phyloP scores from a whole-genome alignment of 2,888 invertebrate genomes.

The Drosophila gaucha region DNA sequence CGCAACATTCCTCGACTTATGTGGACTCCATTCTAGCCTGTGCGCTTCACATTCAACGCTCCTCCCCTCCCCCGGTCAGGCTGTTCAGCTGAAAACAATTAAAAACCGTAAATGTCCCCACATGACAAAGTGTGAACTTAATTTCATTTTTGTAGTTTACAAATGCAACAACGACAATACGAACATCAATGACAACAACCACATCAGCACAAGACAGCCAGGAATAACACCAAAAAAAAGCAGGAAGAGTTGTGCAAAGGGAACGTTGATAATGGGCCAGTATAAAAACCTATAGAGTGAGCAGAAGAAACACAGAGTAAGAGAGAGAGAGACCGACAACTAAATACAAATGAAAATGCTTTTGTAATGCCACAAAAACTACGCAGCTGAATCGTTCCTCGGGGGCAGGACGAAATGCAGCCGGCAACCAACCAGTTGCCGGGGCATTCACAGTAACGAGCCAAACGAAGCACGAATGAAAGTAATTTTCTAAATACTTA shows the following conservation, averaged over 20 bases:
- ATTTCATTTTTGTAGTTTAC: slow-evolving; percentile 81
- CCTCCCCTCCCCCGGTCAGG: not conserved
- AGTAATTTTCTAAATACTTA: slow-evolving; percentile 79
- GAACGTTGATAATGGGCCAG: slow-evolving; percentile 50
- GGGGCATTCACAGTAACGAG: slow-evolving; percentile 64
- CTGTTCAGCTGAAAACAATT: slow-evolving; percentile 66
- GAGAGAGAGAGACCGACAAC: slow-evolving; percentile 29
- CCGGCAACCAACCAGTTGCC: slow-evolving; percentile 40
- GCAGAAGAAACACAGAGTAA: not conserved
- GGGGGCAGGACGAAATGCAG: not conserved
- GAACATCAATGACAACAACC: slow-evolving; percentile 8
- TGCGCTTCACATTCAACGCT: slow-evolving; percentile 1
- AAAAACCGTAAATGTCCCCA: slow-evolving; percentile 81
- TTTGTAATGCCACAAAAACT: slow-evolving; percentile 69
- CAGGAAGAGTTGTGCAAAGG: slow-evolving; percentile 18
- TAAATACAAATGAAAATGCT: slow-evolving; percentile 79
- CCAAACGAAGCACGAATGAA: slow-evolving; percentile 74
- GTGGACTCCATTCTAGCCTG: slow-evolving; percentile 11
- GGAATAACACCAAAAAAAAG: not conserved
- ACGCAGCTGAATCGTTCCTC: slow-evolving; percentile 28
- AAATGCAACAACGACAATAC: slow-evolving; percentile 55
- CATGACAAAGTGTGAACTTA: slow-evolving; percentile 81
- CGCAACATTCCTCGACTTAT: slow-evolving; percentile 35
- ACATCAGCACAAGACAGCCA: slow-evolving; percentile 10
- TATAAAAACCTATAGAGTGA: not conserved